Percentiles rank a stretch among this genome's conserved stretches.
Conservation (phyloP, 2,888 invertebrate species). For the Hydrotaea diabolus region DNA sequence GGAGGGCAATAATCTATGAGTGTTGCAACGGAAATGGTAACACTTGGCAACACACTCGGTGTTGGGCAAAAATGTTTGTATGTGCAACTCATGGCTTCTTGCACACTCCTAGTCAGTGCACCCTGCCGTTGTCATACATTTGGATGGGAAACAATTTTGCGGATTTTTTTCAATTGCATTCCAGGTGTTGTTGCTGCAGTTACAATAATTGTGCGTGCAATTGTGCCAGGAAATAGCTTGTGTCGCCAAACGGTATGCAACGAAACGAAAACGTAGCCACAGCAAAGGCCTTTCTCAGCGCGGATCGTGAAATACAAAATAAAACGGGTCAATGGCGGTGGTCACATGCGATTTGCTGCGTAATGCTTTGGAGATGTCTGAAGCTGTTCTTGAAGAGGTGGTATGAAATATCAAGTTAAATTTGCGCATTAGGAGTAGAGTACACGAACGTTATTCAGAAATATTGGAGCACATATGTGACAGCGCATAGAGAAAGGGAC, state of each 20-base stretch:
- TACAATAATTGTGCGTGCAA: slow-evolving; percentile 44
- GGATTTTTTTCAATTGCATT: background rate
- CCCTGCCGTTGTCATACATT: background rate
- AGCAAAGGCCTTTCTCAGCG: background rate
- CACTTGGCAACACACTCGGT: slow-evolving; percentile 52
- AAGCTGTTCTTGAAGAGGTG: no score
- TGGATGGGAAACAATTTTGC: slow-evolving; percentile 12
- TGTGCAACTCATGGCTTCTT: slow-evolving; percentile 50
- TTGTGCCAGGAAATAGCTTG: slow-evolving; percentile 54
- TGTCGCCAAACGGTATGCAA: slow-evolving; percentile 61
- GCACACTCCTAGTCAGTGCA: background rate
- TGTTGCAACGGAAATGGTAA: slow-evolving; percentile 48
- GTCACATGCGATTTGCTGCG: background rate
- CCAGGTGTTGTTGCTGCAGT: background rate
- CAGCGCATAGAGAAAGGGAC: no score
- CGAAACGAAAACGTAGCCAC: slow-evolving; percentile 4
- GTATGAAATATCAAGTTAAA: no score
- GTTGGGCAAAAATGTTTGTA: slow-evolving; percentile 17
- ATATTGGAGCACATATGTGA: no score
- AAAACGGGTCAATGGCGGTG: background rate
- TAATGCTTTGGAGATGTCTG: background rate
- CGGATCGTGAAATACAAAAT: background rate
- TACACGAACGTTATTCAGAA: no score
- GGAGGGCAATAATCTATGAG: slow-evolving; percentile 1
- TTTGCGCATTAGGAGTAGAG: no score